phyloP scores from a whole-genome alignment of 2,113 vertebrate genomes.

The Arvicanthis niloticus region DNA sequence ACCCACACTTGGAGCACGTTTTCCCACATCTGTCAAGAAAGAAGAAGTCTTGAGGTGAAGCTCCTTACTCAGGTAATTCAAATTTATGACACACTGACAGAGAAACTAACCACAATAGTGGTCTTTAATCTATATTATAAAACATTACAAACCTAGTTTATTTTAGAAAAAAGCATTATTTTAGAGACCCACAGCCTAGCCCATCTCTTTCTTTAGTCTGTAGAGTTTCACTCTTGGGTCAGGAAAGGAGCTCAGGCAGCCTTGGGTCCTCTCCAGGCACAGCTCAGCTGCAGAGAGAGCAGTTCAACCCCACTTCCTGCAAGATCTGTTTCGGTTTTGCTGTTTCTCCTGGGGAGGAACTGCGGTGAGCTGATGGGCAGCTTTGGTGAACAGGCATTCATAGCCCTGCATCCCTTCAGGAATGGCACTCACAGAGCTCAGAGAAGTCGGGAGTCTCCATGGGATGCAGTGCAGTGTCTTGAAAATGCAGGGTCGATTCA shows the following conservation, averaged over 20 bases:
- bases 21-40: neutral
- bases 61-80: neutral
- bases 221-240: neutral
- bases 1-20: neutral
- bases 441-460: neutral
- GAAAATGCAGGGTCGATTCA: neutral
- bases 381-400: neutral
- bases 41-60: neutral
- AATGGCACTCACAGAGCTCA: neutral
- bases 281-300: neutral
- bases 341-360: neutral
- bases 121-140: neutral
- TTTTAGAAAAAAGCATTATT: neutral
- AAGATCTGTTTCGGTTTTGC: neutral
- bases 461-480: neutral
- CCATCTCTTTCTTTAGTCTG: neutral
- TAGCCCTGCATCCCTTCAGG: neutral
- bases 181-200: neutral
- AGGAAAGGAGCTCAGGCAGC: neutral
- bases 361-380: neutral
- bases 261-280: neutral
- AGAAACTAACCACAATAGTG: neutral
- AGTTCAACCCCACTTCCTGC: neutral
- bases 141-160: neutral
- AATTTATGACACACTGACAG: neutral